Conservation (phyloP, 2,888 invertebrate genomes). For the Drosophila tripunctata region DNA sequence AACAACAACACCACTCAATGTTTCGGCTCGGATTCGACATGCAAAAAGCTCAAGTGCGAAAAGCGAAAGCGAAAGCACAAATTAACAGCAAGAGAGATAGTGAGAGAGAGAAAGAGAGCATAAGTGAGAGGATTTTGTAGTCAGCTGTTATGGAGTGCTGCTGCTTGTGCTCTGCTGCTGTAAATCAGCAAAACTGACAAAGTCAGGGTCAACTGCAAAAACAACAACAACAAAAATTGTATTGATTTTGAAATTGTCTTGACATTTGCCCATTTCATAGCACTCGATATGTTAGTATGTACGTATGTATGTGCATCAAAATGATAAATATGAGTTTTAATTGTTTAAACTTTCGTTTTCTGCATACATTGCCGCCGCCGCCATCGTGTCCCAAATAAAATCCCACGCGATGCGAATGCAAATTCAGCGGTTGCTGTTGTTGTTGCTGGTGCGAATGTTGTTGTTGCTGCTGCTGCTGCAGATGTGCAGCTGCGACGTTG, state of each 20-base stretch:
- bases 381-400: conserved; percentile 90
- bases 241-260: conserved; percentile 38
- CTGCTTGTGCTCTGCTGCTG: conserved; percentile 16
- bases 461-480: conserved; percentile 41
- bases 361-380: conserved; percentile 87
- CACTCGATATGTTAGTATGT: neutral
- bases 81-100: neutral
- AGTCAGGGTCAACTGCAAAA: conserved; percentile 54
- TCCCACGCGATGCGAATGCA: conserved; percentile 82
- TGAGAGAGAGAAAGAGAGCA: conserved; percentile 8
- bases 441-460: conserved; percentile 49
- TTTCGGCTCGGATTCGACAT: conserved; percentile 1
- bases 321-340: no score
- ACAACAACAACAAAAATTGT: conserved; percentile 24
- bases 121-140: conserved; percentile 7
- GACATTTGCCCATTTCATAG: conserved; percentile 1
- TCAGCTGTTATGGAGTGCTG: conserved; percentile 50
- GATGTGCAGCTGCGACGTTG: conserved; percentile 38
- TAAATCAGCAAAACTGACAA: conserved; percentile 15
- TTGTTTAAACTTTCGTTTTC: conserved; percentile 15
- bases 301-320: neutral
- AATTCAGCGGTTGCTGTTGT: conserved; percentile 35
- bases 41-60: conserved; percentile 10
- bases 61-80: conserved; percentile 18
- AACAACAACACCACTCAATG: neutral